Base-by-base conservation (phyloP, 2,888 invertebrate genomes). In the Synanthedon andrenaeformis region DNA sequence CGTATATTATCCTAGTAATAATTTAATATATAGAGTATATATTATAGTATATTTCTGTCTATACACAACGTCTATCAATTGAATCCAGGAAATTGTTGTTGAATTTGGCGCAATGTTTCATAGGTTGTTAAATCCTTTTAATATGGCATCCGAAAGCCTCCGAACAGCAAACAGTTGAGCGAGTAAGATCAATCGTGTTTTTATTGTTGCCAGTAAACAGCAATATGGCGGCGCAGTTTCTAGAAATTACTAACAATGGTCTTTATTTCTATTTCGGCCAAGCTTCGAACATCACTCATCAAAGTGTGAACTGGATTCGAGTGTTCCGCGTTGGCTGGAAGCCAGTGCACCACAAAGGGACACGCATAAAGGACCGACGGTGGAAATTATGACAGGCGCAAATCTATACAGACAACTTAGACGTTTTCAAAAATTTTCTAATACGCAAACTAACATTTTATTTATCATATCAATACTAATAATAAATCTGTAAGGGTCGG, bases 291-390 rank as follows among this genome's bases (percentile, higher is more conserved):
- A 41, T 13, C 23, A n/a, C 17, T 11, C 45, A 8, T 17, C 52
- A 23, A 28, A 8, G 41, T 49, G 13, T 41, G 12, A 35, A 35
- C 10, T 35, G 35, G 10, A 35, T 35, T 35, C 45, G 14, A 13
- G 45, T 45, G 45, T 35, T 85, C 85, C 85, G 77, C 69, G 70
- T 82, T 85, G 85, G 85, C 69, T 52, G 58, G 14, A 48, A 53
- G 79, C 85, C 85, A 84, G 69, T 57, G 56, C 59, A 45, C 13
- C 73, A 79, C 80, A 80, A 79, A 80, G 78, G 49, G 79, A 35
- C 28, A 78, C 78, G 72, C 76, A 72, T 66, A 65, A 69, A 70
- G 70, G 72, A 14, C 13, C 51, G 45, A 10, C 45, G 45, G 4
- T 45, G 0, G 53, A 59, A 62, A 66, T 72, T 74, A 73, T 74